Percentiles rank a stretch among this genome's conserved stretches.
Conservation (phyloP, 2,797 vertebrate species). For the Manis crassicaudata region DNA sequence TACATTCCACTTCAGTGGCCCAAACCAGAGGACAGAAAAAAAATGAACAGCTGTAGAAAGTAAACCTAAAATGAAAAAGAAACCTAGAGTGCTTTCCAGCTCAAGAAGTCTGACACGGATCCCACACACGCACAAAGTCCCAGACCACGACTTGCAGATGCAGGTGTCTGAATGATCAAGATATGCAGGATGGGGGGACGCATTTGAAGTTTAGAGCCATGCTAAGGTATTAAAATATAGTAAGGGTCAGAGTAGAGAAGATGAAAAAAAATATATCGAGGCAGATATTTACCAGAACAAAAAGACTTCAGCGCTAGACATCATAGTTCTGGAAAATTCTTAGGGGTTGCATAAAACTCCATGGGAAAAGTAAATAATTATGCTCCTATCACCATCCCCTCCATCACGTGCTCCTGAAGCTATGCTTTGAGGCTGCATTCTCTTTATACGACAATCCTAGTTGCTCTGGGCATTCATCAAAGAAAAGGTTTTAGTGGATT, state of each 20-base stretch:
- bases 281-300: neutral
- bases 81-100: neutral
- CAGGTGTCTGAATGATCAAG: neutral
- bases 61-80: neutral
- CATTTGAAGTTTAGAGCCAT: neutral
- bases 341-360: neutral
- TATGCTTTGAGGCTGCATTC: neutral
- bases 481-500: neutral
- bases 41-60: neutral
- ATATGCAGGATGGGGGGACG: neutral
- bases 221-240: conserved; percentile 12
- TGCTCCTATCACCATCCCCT: neutral
- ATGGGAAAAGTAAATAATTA: neutral
- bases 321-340: neutral
- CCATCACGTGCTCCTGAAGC: neutral
- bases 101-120: neutral
- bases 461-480: neutral
- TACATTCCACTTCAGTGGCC: neutral
- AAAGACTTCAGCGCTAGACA: conserved; percentile 29
- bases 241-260: neutral
- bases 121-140: neutral
- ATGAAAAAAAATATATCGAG: neutral
- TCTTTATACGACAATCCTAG: neutral
- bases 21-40: neutral
- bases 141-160: neutral